A percentile compares a stretch with the other conserved stretches of the same genome.
Evolutionary conservation across 2,888 invertebrate genomes (phyloP).

Genomic region (Mesochorus sp.): DNA sequence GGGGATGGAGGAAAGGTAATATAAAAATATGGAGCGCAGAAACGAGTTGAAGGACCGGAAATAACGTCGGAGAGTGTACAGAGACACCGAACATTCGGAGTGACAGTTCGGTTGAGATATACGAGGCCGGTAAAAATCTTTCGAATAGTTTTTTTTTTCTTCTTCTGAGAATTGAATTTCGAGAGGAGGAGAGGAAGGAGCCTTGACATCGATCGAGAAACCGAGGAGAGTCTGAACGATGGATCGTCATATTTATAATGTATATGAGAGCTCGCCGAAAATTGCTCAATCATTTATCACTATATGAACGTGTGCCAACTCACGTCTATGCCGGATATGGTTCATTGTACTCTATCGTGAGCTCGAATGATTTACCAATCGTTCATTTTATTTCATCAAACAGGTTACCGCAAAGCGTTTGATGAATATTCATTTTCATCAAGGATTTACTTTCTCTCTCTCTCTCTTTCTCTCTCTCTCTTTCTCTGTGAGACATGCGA

Average conservation of each 20-base stretch:
- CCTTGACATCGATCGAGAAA: conserved; percentile 52
- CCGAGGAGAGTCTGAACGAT: conserved; percentile 31
- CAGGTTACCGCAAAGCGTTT: no score
- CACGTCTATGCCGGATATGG: background rate
- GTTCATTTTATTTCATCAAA: background rate
- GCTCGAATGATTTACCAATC: conserved; percentile 1
- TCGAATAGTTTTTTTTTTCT: conserved; percentile 9
- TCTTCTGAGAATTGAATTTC: conserved; percentile 14
- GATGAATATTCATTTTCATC: no score
- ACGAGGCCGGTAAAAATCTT: conserved; percentile 39
- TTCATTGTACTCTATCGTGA: conserved; percentile 21
- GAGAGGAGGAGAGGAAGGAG: conserved; percentile 1
- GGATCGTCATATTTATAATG: conserved; percentile 9
- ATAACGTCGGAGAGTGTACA: conserved; percentile 17
- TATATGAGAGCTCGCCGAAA: background rate
- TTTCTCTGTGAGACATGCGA: no score
- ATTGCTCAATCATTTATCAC: conserved; percentile 8
- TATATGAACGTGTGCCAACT: background rate
- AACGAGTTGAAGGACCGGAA: conserved; percentile 5
- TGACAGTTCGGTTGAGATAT: conserved; percentile 8
- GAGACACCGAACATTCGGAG: background rate
- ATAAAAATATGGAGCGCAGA: background rate
- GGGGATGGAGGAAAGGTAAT: background rate
- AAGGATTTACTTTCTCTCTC: no score
- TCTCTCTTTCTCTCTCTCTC: no score